Base-by-base conservation (phyloP, 2,797 vertebrate genomes). In the Spatula clypeata region DNA sequence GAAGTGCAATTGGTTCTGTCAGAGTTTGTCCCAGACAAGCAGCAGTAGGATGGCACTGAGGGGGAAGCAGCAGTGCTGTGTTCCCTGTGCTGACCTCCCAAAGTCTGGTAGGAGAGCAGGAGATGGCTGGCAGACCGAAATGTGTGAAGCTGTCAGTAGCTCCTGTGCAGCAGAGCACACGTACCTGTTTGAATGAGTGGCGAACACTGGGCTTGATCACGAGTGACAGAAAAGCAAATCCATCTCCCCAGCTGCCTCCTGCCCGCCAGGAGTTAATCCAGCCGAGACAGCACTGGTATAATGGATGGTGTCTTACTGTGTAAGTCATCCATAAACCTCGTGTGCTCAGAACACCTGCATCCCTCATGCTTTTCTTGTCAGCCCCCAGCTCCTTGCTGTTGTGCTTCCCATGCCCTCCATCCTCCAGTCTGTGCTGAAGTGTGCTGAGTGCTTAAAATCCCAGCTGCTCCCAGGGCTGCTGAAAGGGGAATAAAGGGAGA, bases 321-420 rank as follows among this genome's bases (percentile, higher is more conserved):
- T 20, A 73, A 93, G 70, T 60, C 74, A 90, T 83, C 91, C 84
- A 81, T 65, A 77, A 92, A 75, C 27, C 67, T 16, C 13, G 20
- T 53, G 47, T 70, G 6, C 77, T 88, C 54, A 32, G 58, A 69
- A 80, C 47, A 87, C 85, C 54, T 92, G 73, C 74, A 90, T 88
- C 83, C 66, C 65, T 80, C 88, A 49, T 72, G 73, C 44, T 92
- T 72, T 71, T 31, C 51, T 84, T 80, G 44, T 72, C 60, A 55
- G 17, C 34, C 53, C 83, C 57, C 31, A 47, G 74, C 53, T 76
- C 64, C 74, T 55, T 67, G 61, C 62, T 91, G 26, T 10, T 49
- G 65, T 60, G 20, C 36, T 85, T 90, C 57, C 13, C 6, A 5
- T 13, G 8, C 9, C 76, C 90, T 95, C 72, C 47, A 27, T 55